phyloP scores from a whole-genome alignment of 1,140 invertebrate species.

The Kradibia gibbosae region DNA sequence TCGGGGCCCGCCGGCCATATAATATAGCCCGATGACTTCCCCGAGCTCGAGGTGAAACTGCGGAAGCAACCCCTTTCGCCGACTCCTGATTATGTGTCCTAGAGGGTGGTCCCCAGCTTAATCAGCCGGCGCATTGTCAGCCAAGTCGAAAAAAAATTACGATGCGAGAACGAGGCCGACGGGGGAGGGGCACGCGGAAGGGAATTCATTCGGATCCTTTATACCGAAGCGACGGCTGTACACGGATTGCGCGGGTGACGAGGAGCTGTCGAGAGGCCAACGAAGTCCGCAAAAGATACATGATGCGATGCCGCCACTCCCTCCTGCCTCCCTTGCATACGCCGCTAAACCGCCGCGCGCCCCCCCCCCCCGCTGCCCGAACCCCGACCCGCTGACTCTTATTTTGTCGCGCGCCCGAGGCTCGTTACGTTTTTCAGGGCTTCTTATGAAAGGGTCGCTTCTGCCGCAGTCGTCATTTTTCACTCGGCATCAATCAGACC shows the following conservation, averaged over 20 bases:
- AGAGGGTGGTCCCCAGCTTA: constrained; percentile 55
- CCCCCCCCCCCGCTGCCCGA: background rate
- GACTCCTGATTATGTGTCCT: constrained; percentile 57
- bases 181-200: background rate
- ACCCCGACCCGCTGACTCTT: background rate
- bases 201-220: background rate
- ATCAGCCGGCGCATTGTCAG: constrained; percentile 62
- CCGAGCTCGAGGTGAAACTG: background rate
- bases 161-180: constrained; percentile 42
- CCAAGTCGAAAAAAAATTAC: constrained; percentile 60
- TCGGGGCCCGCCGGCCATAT: background rate
- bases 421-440: constrained; percentile 22
- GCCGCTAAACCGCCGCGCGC: background rate
- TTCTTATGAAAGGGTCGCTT: constrained; percentile 32
- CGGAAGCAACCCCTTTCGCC: constrained; percentile 28
- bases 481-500: constrained; percentile 41
- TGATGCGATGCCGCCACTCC: constrained; percentile 26
- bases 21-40: constrained; percentile 9
- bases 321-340: constrained; percentile 7
- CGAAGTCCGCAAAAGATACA: constrained; percentile 49
- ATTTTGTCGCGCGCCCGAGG: too few relatives aligned
- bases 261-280: constrained; percentile 32
- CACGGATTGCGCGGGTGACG: background rate
- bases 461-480: constrained; percentile 35
- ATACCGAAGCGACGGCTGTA: background rate